Evolutionary conservation across 2,888 invertebrate genomes (phyloP), one percentile per base, ranked within the genome.

Genomic region (Harpagoxenus sublaevis): DNA sequence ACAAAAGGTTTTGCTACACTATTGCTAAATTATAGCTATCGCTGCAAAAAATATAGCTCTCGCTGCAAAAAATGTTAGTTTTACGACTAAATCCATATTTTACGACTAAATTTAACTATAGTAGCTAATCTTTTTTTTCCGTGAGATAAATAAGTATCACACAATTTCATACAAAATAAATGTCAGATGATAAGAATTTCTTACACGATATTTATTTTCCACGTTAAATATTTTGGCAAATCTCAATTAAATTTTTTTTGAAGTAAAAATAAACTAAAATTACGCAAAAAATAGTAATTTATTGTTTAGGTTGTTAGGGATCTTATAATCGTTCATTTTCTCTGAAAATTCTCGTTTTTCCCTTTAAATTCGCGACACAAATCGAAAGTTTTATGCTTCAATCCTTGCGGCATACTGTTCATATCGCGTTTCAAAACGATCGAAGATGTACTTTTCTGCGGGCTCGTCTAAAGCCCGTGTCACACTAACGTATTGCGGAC

Each of bases 381-480:
- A 23, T 10, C 10, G 2, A 42, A 57, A 15, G 1, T 15, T 51
- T 23, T 10, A 0, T 60, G 35, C 5, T 4, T n/a, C 5, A 6
- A 23, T 15, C 15, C 15, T 35, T 3, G 42, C n/a, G 28, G 35
- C 45, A 31, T 4, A 18, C 12, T 48, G 0, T 53, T 31, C 15
- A 5, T 35, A 63, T 77, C 23, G 4, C 15, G 51, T 51, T 77
- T 35, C 51, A 51, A 39, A 39, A 48, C 5, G 18, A 78, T 78
- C 66, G 15, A 78, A 66, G 55, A 48, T 66, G 12, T 45, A 53
- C 0, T 28, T 57, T 45, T 45, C 9, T 57, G 55, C 42, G 35
- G 18, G 48, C 23, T 45, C 39, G 23, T 62, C 15, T 35, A 23
- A 23, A 23, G 23, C 23, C 23, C 23, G 23, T 23, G 23, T 23